Conservation (phyloP, 2,888 invertebrate species). For the Ochropleura leucogaster region DNA sequence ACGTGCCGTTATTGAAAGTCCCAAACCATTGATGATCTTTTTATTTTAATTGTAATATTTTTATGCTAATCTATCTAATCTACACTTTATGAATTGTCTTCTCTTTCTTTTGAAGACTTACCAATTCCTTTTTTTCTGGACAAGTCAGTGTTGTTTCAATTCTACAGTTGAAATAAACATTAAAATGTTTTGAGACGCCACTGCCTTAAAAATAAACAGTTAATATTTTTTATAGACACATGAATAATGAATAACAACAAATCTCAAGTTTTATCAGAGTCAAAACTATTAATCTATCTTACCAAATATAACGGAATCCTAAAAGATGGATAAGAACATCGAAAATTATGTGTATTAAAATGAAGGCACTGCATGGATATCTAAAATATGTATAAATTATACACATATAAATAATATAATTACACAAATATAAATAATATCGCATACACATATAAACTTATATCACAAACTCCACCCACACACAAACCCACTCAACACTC, state of each 20-base stretch:
- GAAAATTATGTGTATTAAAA: background rate
- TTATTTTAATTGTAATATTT: background rate
- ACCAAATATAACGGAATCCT: background rate
- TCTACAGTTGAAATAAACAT: background rate
- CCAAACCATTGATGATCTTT: background rate
- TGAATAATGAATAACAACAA: constrained; percentile 2
- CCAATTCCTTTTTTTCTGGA: background rate
- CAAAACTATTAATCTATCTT: background rate
- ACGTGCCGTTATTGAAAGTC: background rate
- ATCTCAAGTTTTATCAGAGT: constrained; percentile 4
- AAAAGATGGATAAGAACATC: constrained; percentile 16
- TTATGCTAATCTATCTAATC: no score
- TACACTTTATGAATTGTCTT: background rate
- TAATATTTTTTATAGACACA: background rate
- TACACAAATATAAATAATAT: no score
- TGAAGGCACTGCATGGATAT: background rate
- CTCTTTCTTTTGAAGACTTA: background rate
- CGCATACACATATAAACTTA: no score
- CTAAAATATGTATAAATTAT: no score
- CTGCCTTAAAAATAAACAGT: background rate
- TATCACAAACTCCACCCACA: no score
- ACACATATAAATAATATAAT: no score
- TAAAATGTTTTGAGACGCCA: background rate
- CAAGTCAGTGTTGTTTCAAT: background rate
- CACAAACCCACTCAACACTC: no score